Evolutionary conservation across 1,140 invertebrate species (phyloP).

Genomic region (Scaptomyza hsui): DNA sequence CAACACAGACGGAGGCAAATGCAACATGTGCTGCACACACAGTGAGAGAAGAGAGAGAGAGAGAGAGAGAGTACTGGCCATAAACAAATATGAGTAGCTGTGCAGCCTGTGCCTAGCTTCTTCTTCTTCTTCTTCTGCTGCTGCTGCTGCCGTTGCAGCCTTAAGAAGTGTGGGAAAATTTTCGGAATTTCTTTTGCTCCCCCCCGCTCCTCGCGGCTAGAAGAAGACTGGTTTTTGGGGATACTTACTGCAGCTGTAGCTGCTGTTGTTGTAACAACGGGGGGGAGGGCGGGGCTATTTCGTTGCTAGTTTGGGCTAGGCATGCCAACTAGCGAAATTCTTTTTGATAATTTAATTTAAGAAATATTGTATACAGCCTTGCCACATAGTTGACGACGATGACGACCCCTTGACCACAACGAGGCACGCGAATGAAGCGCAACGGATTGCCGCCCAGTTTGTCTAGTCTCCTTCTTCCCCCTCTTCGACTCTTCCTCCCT

Average conservation of each 20-base stretch:
- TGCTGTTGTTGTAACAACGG: too few species aligned
- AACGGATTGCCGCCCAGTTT: constrained; percentile 52
- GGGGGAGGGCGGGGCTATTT: constrained; percentile 25
- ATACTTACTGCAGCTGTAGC: constrained; percentile 19
- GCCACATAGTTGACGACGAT: constrained; percentile 7
- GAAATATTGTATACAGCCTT: constrained; percentile 73
- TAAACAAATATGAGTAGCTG: constrained; percentile 80
- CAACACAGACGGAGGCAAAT: constrained; percentile 68
- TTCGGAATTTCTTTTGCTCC: constrained; percentile 76
- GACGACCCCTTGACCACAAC: constrained; percentile 66
- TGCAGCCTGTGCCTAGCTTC: constrained; percentile 37
- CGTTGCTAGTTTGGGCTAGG: constrained; percentile 44
- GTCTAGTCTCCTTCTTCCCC: constrained; percentile 32
- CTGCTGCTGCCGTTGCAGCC: not conserved
- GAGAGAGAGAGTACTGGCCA: constrained; percentile 56
- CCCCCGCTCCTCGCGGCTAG: not conserved
- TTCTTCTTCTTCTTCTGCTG: constrained; percentile 6
- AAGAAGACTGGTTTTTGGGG: constrained; percentile 47
- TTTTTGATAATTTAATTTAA: constrained; percentile 81
- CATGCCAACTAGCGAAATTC: constrained; percentile 80
- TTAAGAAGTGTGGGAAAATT: constrained; percentile 79
- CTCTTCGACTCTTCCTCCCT: constrained; percentile 2
- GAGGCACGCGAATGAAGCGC: constrained; percentile 4
- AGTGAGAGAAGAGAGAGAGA: constrained; percentile 8
- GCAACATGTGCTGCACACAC: constrained; percentile 69